Base-by-base conservation (phyloP, 2,888 invertebrate species). In the Lypha dubia region DNA sequence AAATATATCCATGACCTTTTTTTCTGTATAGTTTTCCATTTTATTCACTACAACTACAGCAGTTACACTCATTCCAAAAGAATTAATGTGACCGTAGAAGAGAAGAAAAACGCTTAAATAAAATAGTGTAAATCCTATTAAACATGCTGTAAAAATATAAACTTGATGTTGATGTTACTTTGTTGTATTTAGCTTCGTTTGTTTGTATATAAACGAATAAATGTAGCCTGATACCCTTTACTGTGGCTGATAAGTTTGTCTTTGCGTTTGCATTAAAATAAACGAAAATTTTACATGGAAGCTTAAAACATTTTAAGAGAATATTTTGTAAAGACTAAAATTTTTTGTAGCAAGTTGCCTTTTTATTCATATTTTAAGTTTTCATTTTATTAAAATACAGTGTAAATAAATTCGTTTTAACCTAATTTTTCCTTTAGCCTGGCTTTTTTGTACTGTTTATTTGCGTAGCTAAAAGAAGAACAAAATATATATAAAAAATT, bases 121-220 rank as follows among this genome's bases (percentile, higher is more conserved):
- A 81, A 81, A 81, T 73, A 74, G 77, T 81, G 84, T 77, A 81
- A 84, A 84, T 84, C 84, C 84, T 84, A 84, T 84, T 84, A 84
- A 81, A 77, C 68, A 84, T 77, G 77, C 62, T 81, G 81, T 81
- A 77, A 84, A 77, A 68, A 81, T 84, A 74, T 84, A 84, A 81
- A 81, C 68, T 68, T 63, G 13, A 3, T 20, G 38, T 38, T 38
- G 11, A 2, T 67, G 24, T 41, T 58, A 9, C 15, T 46, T 1
- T n/a, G 7, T 22, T 71, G 70, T 38, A 20, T 20, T n/a, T n/a
- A 22, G 15, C 8, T 44, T n/a, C 11, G 62, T 49, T 22, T 22
- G 5, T 60, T 35, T 15, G 1, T 22, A 4, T 17, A 13, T 20
- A 24, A 7, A 17, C 32, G 28, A 5, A 28, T 28, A 28, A 28